A percentile compares a stretch with the other conserved stretches of the same genome.
These are phyloP conservation scores for Trachymyrmex septentrionalis DNA, from an alignment of 1,140 invertebrate species.

Conservation along the genomic window DNA sequence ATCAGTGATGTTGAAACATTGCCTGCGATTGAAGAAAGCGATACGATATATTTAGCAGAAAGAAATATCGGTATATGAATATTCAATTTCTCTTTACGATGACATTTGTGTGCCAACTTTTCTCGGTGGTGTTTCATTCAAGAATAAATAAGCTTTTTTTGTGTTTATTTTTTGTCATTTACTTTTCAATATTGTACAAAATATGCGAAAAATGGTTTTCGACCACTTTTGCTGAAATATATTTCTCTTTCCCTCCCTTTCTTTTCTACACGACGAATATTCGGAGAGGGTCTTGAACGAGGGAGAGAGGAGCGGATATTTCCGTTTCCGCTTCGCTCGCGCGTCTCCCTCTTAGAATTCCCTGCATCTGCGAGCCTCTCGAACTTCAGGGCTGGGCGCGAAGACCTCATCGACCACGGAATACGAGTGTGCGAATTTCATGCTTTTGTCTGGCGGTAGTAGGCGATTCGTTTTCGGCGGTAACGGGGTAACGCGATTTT, in stretches of 20 bases:
- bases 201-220: neutral
- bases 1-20: neutral
- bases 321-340: slow-evolving; percentile 17
- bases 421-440: slow-evolving; percentile 42
- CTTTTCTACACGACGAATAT: neutral
- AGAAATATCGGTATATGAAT: neutral
- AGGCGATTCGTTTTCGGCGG: slow-evolving; percentile 67
- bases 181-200: slow-evolving; percentile 9
- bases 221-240: neutral
- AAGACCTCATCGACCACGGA: slow-evolving; percentile 33
- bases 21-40: slow-evolving; percentile 4
- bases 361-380: slow-evolving; percentile 14
- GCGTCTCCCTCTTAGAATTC: slow-evolving; percentile 24
- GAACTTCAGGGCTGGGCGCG: slow-evolving; percentile 31
- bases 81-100: slow-evolving; percentile 6
- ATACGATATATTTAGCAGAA: neutral
- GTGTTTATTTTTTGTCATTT: neutral
- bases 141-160: neutral
- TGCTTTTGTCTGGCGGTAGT: slow-evolving; percentile 56
- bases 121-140: neutral
- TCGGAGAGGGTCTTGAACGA: neutral
- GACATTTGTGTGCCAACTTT: neutral
- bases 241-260: neutral
- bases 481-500: slow-evolving; percentile 66
- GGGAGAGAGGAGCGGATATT: slow-evolving; percentile 22